Conservation (phyloP, 2,888 invertebrate genomes). For the Gisinianus flammeolus region DNA sequence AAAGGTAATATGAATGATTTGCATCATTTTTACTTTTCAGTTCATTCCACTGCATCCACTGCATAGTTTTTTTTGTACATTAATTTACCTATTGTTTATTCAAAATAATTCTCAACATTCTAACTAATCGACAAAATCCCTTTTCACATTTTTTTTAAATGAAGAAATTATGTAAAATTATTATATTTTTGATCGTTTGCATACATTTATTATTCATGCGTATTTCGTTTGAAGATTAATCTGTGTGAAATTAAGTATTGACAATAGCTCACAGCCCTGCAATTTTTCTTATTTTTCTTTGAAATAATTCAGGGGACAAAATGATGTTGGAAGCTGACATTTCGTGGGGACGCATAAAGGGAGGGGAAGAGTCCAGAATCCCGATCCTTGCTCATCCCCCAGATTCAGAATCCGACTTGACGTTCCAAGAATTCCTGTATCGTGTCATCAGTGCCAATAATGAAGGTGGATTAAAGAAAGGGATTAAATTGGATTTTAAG, state of each 20-base stretch:
- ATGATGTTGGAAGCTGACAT: constrained; percentile 90
- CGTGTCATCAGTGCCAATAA: constrained; percentile 63
- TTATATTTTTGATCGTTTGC: not conserved
- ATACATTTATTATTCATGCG: no score
- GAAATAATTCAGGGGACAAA: constrained; percentile 65
- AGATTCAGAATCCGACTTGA: constrained; percentile 72
- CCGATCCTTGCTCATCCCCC: constrained; percentile 92
- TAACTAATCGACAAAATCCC: not conserved
- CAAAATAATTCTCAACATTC: not conserved
- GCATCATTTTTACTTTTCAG: constrained; percentile 39
- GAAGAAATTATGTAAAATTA: not conserved
- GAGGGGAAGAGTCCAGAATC: constrained; percentile 62
- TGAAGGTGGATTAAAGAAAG: constrained; percentile 66
- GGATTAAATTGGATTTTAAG: constrained; percentile 89
- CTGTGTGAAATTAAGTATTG: no score
- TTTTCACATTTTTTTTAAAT: not conserved
- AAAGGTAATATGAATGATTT: constrained; percentile 61
- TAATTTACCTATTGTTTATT: not conserved
- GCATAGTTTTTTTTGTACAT: not conserved
- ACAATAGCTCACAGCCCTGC: not conserved
- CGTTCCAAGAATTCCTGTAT: constrained; percentile 74
- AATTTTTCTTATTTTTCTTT: constrained; percentile 42
- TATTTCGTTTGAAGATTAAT: no score
- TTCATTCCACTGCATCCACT: no score
- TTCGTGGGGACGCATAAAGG: constrained; percentile 66